These are phyloP conservation scores for Cranoglanis bouderius DNA, from an alignment of 2,113 vertebrate species.

Conservation along the genomic window DNA sequence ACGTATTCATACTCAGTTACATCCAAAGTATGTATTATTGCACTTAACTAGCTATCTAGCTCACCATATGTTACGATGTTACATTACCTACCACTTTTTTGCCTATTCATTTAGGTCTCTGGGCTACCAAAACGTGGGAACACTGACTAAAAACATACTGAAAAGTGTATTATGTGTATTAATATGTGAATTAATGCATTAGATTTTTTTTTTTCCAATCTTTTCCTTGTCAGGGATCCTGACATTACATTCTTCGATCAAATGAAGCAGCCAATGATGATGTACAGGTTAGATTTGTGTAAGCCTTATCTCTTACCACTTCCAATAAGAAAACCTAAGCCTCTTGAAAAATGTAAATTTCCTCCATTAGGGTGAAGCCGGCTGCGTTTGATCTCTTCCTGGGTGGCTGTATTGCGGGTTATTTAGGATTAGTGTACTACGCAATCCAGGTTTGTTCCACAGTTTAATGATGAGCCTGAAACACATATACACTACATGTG, in stretches of 20 bases:
- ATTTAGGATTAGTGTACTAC: constrained; percentile 74
- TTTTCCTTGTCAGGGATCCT: constrained; percentile 67
- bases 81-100: not conserved
- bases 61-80: too few species aligned
- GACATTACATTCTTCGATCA: constrained; percentile 78
- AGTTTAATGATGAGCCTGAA: not conserved
- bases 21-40: too few species aligned
- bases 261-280: constrained; percentile 74
- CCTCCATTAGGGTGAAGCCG: constrained; percentile 74
- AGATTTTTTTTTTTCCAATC: not conserved
- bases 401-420: constrained; percentile 74
- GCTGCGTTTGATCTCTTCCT: constrained; percentile 80
- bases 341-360: not conserved
- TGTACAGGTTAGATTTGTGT: constrained; percentile 71
- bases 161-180: not conserved
- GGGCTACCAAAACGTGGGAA: not conserved
- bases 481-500: not conserved
- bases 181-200: not conserved
- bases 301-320: not conserved
- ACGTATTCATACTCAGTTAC: too few species aligned
- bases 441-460: constrained; percentile 68
- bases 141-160: not conserved
- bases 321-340: not conserved
- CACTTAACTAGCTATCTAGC: too few species aligned
- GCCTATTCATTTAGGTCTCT: not conserved